These are phyloP conservation scores for Pseudonaja textilis DNA, from an alignment of 2,113 vertebrate species.

Conservation along the genomic window DNA sequence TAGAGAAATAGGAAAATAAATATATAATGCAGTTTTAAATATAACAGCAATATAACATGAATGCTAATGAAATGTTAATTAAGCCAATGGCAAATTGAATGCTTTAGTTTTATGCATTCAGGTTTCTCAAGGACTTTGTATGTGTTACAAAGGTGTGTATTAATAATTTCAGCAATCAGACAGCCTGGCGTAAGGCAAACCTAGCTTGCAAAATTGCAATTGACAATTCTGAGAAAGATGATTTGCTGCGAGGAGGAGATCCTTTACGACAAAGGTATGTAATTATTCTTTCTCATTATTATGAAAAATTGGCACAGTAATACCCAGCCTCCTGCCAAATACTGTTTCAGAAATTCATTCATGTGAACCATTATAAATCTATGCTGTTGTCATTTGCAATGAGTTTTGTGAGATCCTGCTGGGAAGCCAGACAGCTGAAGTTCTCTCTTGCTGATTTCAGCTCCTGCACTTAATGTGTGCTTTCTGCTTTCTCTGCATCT, in stretches of 20 bases:
- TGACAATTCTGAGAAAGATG: slow-evolving; percentile 91
- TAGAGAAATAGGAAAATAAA: background rate
- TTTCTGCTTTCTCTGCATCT: background rate
- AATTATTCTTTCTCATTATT: background rate
- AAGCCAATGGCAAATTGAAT: background rate
- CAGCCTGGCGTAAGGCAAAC: slow-evolving; percentile 94
- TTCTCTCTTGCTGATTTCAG: background rate
- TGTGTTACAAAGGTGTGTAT: background rate
- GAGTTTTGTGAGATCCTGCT: background rate
- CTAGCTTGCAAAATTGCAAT: slow-evolving; percentile 92
- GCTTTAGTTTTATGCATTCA: accelerated
- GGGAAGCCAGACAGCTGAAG: background rate
- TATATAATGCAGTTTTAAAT: background rate
- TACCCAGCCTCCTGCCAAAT: background rate
- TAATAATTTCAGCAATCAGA: slow-evolving; percentile 86
- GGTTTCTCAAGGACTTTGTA: background rate
- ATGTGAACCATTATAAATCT: background rate
- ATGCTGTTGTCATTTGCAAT: background rate
- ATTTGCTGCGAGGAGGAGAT: slow-evolving; percentile 81
- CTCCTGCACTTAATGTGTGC: background rate
- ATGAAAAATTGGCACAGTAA: background rate
- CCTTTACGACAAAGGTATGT: slow-evolving; percentile 82
- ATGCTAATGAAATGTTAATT: background rate
- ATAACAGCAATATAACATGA: accelerated
- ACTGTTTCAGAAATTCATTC: background rate